Evolutionary conservation across 1,140 invertebrate species (phyloP).

Genomic region (Drosophila repletoides): DNA sequence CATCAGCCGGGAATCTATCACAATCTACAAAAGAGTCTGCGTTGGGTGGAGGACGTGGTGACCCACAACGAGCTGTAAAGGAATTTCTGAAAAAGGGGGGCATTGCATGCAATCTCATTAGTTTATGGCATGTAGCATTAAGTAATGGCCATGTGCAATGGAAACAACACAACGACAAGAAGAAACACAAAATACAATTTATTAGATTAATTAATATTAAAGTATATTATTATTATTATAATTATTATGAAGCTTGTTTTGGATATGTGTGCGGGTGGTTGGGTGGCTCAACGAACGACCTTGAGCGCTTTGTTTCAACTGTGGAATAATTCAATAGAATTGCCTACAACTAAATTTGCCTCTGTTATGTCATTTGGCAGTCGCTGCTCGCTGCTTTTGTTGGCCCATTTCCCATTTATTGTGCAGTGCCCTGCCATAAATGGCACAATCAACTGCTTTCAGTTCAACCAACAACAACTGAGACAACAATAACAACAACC

Average conservation of each 20-base stretch:
- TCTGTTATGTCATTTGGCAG: slow-evolving; percentile 70
- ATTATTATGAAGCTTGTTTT: slow-evolving; percentile 3
- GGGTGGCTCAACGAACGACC: slow-evolving; percentile 45
- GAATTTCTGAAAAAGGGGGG: neutral
- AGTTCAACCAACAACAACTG: slow-evolving; percentile 13
- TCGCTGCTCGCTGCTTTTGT: too few species aligned
- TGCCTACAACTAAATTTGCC: slow-evolving; percentile 35
- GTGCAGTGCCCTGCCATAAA: slow-evolving; percentile 67
- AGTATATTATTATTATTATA: slow-evolving; percentile 54
- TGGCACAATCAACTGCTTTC: slow-evolving; percentile 62
- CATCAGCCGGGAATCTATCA: slow-evolving; percentile 94
- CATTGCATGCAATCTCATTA: slow-evolving; percentile 66
- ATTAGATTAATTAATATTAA: slow-evolving; percentile 76
- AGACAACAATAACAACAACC: slow-evolving; percentile 2
- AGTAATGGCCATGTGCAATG: slow-evolving; percentile 72
- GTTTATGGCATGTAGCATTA: slow-evolving; percentile 67
- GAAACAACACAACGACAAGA: slow-evolving; percentile 14
- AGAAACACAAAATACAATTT: slow-evolving; percentile 43
- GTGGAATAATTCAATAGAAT: slow-evolving; percentile 38
- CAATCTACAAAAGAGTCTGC: slow-evolving; percentile 87
- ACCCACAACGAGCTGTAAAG: slow-evolving; percentile 57
- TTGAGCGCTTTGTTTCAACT: slow-evolving; percentile 42
- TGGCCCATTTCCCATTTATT: slow-evolving; percentile 66
- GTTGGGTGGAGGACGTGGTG: slow-evolving; percentile 87
- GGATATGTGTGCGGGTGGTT: neutral